Evolutionary conservation across 2,888 invertebrate species (phyloP), one percentile per base, ranked within the genome.

Genomic region (Epirrhoe alternata): DNA sequence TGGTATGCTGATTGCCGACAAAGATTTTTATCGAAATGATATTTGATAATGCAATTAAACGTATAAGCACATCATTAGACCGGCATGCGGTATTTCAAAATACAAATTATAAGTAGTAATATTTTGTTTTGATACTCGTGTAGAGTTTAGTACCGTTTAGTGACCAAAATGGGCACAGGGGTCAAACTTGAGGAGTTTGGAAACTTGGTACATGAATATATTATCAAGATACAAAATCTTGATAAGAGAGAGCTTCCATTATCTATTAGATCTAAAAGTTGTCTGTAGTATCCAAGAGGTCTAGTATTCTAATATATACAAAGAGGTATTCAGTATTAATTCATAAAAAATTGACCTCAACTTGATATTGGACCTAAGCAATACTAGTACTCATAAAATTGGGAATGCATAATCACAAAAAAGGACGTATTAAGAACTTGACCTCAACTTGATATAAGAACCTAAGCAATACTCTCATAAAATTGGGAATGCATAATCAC

Each of bases 41-140:
- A 60, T 69, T 70, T 68, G 69, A 71, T 70, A 71, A 65, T 66
- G 69, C 69, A 70, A 68, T 71, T 69, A 71, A 70, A 66, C 62
- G 59, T 49, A 54, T 64, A 69, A 69, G 57, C 70, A 60, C 61
- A 58, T 70, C 63, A 64, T 70, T 66, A 69, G 60, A 49, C 47
- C 47, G 50, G 52, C 63, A 52, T 52, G 62, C 61, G 61, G 47
- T 33, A 14, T 61, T 63, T 64, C 14, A 38, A 62, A 65, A n/a
- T n/a, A n/a, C n/a, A n/a, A n/a, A 61, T 56, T 24, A 58, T 33
- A 30, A 49, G 49, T 42, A 42, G 61, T 38, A 56, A 61, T 63
- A 58, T 62, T 64, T 54, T 61, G 52, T 56, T 59, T 59, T 14
- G 38, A 61, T 61, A 45, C 61, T 33, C 56, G 30, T 45, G 24